Base-by-base conservation (phyloP, 2,888 invertebrate species). In the Melanargia galathea region DNA sequence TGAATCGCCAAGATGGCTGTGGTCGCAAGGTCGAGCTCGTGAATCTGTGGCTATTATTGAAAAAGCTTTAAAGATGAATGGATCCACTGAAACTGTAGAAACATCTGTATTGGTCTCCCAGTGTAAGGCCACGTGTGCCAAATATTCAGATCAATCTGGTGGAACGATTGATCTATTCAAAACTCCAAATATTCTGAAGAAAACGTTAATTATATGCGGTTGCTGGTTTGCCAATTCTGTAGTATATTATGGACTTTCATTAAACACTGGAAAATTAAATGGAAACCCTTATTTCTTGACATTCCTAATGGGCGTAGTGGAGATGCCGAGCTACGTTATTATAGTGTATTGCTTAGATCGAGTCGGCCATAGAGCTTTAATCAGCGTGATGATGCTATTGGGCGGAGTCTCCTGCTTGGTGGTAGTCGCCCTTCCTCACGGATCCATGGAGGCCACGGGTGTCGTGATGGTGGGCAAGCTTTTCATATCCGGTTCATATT, bases 161-260 rank as follows among this genome's bases (percentile, higher is more conserved):
- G 94, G 95, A n/a, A 92, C 95, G 0, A 69, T 84, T 1, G 96
- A 96, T 81, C 91, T 97, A 4, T 95, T 97, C 75, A 95, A 93
- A 79, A 95, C 96, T 0, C 95, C 96, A 0, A 96, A 95, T 78
- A 86, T 97, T 76, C 89, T 96, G 20, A 94, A 92, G 74, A 96
- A 96, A 81, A 95, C 96, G 0, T 83, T 97, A 13, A 97, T 96
- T 68, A 93, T 97, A 40, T 96, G 96, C 72, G 92, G 96, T 20
- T 95, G 95, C 72, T 97, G 97, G 97, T 96, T 97, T 76, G 96
- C 96, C 16, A 97, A 96, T 80, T 95, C 97, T 0, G 92, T 97
- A 20, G 96, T 95, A 0, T 97, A 97, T 82, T 97, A 97, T 72
- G 97, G 97, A 0, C 86, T 97, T 1, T 96, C 97, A 0, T 86